Evolutionary conservation across 1,140 invertebrate species (phyloP).

Genomic region (Zaprionus lachaisei): DNA sequence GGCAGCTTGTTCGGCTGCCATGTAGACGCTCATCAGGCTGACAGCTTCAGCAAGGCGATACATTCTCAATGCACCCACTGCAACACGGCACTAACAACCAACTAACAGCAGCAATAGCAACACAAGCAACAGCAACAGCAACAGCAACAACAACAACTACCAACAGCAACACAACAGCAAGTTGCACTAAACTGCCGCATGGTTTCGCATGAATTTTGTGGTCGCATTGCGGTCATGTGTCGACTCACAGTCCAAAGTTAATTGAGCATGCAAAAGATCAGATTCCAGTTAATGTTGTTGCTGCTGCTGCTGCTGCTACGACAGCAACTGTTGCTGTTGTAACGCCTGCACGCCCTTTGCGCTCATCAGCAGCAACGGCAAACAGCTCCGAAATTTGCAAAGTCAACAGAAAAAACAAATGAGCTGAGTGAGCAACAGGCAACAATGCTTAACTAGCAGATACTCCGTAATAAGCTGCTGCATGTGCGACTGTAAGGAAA

Average conservation of each 20-base stretch:
- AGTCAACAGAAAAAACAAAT: conserved; percentile 47
- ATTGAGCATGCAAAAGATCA: conserved; percentile 80
- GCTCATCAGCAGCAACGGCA: conserved; percentile 5
- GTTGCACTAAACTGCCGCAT: conserved; percentile 34
- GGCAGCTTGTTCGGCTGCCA: conserved; percentile 60
- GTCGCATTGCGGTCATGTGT: conserved; percentile 38
- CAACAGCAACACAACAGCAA: conserved; percentile 6
- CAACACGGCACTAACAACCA: conserved; percentile 10
- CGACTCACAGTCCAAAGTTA: conserved; percentile 53
- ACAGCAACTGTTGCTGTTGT: conserved; percentile 29
- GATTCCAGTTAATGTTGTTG: conserved; percentile 57
- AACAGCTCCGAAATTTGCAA: conserved; percentile 50
- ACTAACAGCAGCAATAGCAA: conserved; percentile 15
- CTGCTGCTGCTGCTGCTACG: conserved; percentile 4
- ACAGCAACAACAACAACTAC: background rate
- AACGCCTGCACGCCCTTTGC: conserved; percentile 48
- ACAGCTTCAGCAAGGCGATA: conserved; percentile 74
- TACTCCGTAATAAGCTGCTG: background rate
- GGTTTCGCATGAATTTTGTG: conserved; percentile 51
- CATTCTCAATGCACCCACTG: conserved; percentile 61
- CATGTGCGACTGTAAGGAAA: background rate
- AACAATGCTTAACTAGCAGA: background rate
- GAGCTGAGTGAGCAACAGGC: background rate
- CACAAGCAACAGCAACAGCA: conserved; percentile 11
- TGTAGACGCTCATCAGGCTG: conserved; percentile 74